Conservation (phyloP, 23 tunicate genomes). For the Halocynthia aurantium region DNA sequence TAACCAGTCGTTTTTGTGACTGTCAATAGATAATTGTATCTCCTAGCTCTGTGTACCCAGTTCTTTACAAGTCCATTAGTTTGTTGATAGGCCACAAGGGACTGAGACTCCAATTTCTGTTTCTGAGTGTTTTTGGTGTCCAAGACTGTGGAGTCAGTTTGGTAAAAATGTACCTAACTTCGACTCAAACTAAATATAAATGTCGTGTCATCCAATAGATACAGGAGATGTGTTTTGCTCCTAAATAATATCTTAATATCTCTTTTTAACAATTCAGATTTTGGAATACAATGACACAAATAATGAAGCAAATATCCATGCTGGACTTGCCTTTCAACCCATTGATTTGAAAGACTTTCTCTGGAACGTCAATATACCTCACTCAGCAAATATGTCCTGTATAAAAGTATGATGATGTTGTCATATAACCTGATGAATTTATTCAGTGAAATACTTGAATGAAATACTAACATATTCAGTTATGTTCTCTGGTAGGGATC, state of each 20-base stretch:
- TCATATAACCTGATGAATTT: background rate
- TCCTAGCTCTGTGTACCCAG: too few species aligned
- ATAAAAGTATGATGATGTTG: background rate
- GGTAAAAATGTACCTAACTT: too few species aligned
- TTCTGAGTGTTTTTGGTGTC: too few species aligned
- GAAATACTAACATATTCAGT: background rate
- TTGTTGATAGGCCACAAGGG: too few species aligned
- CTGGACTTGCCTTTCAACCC: background rate
- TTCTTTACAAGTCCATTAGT: too few species aligned
- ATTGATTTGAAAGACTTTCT: constrained; percentile 4
- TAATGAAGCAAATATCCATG: constrained; percentile 8
- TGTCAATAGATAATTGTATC: too few species aligned
- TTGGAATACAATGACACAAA: constrained; percentile 16
- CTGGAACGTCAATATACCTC: constrained; percentile 6
- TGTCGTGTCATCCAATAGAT: too few species aligned
- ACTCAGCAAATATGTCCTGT: background rate
- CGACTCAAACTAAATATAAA: too few species aligned
- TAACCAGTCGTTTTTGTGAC: background rate
- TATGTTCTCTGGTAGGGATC: constrained; percentile 2
- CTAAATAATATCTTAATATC: too few species aligned
- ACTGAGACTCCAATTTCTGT: too few species aligned
- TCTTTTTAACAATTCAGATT: background rate
- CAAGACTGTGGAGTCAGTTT: too few species aligned
- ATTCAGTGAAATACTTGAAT: background rate
- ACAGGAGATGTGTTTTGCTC: too few species aligned